Conservation (phyloP, 2,113 vertebrate species). For the Alethe castanea region DNA sequence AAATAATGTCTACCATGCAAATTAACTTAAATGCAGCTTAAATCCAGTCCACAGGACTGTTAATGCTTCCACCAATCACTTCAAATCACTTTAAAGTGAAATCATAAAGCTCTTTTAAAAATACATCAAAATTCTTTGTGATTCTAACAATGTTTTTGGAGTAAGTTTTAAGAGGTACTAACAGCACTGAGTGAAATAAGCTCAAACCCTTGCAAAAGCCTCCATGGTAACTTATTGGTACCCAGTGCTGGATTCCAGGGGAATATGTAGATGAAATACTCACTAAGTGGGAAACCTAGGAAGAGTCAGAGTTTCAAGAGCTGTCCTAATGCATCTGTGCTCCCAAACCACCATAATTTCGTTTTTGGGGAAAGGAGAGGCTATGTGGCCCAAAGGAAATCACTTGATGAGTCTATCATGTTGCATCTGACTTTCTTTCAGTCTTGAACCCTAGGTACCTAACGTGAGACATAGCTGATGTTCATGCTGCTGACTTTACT, state of each 20-base stretch:
- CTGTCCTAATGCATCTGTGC: background rate
- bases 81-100: background rate
- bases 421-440: background rate
- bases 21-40: background rate
- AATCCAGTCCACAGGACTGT: background rate
- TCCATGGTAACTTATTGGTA: background rate
- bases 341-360: background rate
- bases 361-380: background rate
- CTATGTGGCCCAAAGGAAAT: background rate
- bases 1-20: background rate
- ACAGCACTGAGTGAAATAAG: background rate
- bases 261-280: background rate
- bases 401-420: rapidly evolving
- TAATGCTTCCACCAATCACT: background rate
- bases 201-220: background rate
- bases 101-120: background rate
- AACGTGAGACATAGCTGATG: background rate
- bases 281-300: background rate
- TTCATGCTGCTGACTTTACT: background rate
- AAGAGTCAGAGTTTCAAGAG: background rate
- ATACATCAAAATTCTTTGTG: background rate
- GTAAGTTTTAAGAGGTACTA: background rate
- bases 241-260: background rate
- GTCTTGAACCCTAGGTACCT: background rate
- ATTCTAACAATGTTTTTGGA: background rate